These are phyloP conservation scores for Gymnodraco acuticeps DNA, from an alignment of 2,797 vertebrate species.

Conservation along the genomic window DNA sequence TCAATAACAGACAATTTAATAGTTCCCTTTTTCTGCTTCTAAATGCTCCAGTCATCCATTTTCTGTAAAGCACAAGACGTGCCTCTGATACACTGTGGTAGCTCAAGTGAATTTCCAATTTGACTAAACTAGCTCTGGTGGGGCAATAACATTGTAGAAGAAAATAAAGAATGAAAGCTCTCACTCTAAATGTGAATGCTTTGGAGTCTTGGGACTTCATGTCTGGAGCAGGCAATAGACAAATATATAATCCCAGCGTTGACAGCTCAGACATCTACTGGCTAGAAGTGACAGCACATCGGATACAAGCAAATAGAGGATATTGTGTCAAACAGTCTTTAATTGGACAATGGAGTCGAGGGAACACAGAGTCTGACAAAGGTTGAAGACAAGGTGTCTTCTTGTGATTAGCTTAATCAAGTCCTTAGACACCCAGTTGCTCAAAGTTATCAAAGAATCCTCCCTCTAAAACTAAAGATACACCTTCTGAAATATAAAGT, in stretches of 20 bases:
- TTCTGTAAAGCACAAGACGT: conserved; percentile 33
- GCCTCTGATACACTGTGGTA: conserved; percentile 34
- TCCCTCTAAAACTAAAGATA: conserved; percentile 14
- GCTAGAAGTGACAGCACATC: conserved; percentile 56
- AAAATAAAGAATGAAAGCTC: conserved; percentile 40
- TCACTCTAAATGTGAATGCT: conserved; percentile 41
- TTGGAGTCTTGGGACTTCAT: conserved; percentile 49
- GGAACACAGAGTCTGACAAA: conserved; percentile 41
- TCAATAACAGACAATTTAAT: conserved; percentile 59
- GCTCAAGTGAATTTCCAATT: conserved; percentile 54
- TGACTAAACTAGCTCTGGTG: conserved; percentile 41
- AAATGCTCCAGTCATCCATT: conserved; percentile 46
- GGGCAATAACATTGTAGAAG: conserved; percentile 36
- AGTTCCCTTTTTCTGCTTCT: conserved; percentile 42
- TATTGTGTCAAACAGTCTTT: conserved; percentile 64
- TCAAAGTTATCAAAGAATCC: conserved; percentile 25
- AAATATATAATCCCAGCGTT: conserved; percentile 64
- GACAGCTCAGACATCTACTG: conserved; percentile 50
- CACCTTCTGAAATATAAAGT: conserved; percentile 2
- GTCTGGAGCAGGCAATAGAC: conserved; percentile 42
- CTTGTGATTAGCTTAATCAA: conserved; percentile 41
- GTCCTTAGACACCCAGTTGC: conserved; percentile 13
- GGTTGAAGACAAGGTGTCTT: conserved; percentile 38
- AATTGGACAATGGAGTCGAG: conserved; percentile 62
- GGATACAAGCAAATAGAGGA: conserved; percentile 54